These are phyloP conservation scores for Carapus acus DNA, from an alignment of 2,797 vertebrate genomes.

Conservation along the genomic window DNA sequence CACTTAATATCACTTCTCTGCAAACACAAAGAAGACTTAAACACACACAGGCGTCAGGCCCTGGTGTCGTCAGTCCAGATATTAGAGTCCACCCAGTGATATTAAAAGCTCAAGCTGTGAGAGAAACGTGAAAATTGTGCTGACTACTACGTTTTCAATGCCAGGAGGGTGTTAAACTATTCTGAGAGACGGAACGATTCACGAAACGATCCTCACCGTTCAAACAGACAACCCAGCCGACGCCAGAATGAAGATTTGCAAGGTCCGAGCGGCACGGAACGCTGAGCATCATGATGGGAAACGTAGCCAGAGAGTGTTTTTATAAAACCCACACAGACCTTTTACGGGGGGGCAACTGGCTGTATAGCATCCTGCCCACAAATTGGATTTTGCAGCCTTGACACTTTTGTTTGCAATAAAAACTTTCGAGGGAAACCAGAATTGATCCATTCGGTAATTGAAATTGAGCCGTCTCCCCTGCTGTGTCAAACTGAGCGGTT, in stretches of 20 bases:
- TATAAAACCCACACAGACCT: conserved; percentile 50
- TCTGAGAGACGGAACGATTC: background rate
- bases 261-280: conserved; percentile 6
- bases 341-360: conserved; percentile 35
- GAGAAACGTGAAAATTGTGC: too few species aligned
- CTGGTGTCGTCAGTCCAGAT: conserved; percentile 12
- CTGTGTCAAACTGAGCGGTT: conserved; percentile 27
- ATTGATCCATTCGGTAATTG: conserved; percentile 54
- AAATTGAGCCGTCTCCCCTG: conserved; percentile 34
- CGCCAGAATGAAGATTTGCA: conserved; percentile 29
- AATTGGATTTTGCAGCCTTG: conserved; percentile 48
- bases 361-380: conserved; percentile 41
- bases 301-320: conserved; percentile 37
- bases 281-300: conserved; percentile 26
- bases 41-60: conserved; percentile 13
- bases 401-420: conserved; percentile 48
- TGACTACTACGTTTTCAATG: conserved; percentile 12
- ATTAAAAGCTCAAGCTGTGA: background rate
- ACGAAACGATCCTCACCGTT: conserved; percentile 15
- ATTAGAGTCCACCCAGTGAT: conserved; percentile 17
- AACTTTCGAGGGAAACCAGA: conserved; percentile 37
- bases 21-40: conserved; percentile 20
- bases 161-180: conserved; percentile 4
- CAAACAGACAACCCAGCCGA: conserved; percentile 9
- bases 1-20: conserved; percentile 10